Evolutionary conservation across 2,113 vertebrate species (phyloP), one percentile per base, ranked within the genome.

Genomic region (Pitta sordida): DNA sequence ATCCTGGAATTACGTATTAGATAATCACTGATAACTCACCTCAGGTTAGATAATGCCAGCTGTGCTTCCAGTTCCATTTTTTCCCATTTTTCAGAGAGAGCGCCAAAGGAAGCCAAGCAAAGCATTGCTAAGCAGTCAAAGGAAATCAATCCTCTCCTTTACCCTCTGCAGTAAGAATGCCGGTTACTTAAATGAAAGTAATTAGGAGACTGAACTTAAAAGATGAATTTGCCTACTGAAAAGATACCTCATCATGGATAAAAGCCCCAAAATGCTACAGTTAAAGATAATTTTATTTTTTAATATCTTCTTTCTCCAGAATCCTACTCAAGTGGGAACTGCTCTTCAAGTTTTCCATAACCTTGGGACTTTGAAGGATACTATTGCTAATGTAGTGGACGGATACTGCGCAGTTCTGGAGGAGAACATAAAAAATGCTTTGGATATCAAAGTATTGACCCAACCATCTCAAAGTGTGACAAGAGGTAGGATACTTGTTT

Each of bases 271-370:
- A 86, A 2, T 44, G 67, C 24, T 55, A 52, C 41, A 59, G 37
- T 68, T 77, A 20, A 81, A 91, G 32, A 7, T 91, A 64, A 36
- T 59, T 18, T 59, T 59, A 19, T 36, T 79, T 92, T 84, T 74
- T 0, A 27, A 56, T 74, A 78, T 70, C 24, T 81, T 74, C 29
- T 71, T 64, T 64, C 19, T 82, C 58, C 95, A 99, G 99, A 99
- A 99, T 95, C 99, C 99, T 39, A 99, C 98, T 63, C 99, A 99
- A 97, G 99, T 99, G 3, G 99, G 99, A 86, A 99, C 99, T 11
- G 99, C 99, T 59, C 98, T 99, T 88, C 99, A 99, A 96, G 99
- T 99, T 93, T 99, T 99, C 95, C 98, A 99, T 84, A 99, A 99
- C 94, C 98, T 99, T 67, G 99, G 99, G 69, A 99, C 97, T 94